Percentiles rank a stretch among this genome's conserved stretches.
Conservation (phyloP, 2,888 invertebrate species). For the Alloscopus bannaensis region DNA sequence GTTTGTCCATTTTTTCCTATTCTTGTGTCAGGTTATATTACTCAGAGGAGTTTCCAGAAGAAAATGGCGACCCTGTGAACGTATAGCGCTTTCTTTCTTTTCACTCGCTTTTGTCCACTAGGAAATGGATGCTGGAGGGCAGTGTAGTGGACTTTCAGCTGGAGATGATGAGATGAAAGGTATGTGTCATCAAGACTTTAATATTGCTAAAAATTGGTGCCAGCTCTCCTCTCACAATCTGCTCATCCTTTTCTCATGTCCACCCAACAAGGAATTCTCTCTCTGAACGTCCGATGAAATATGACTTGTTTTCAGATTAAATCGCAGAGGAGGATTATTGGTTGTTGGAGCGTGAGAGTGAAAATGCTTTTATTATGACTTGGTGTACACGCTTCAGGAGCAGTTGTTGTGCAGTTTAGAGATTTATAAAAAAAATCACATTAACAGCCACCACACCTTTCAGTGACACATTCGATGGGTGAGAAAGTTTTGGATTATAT, state of each 20-base stretch:
- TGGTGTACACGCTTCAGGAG: too few relatives aligned
- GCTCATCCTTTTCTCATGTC: neutral
- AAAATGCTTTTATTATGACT: neutral
- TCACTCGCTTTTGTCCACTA: neutral
- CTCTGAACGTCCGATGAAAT: conserved; percentile 18
- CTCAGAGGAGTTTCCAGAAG: neutral
- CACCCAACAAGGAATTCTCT: neutral
- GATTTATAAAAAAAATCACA: too few relatives aligned
- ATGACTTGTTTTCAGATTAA: conserved; percentile 10
- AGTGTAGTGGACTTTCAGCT: neutral
- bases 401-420: too few relatives aligned
- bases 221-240: neutral
- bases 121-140: conserved; percentile 8
- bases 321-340: conserved; percentile 2
- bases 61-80: conserved; percentile 1
- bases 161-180: conserved; percentile 10
- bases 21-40: conserved; percentile 20
- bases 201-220: conserved; percentile 17
- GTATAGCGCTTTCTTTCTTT: neutral
- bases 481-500: neutral
- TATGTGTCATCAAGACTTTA: neutral
- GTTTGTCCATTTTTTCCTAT: neutral
- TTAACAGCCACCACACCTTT: conserved; percentile 2
- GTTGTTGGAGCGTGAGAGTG: neutral
- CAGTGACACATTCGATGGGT: conserved; percentile 12